These are phyloP conservation scores for Aurelia coerulea DNA, from an alignment of 30 jellyfish, hydroid and myxozoan species.

Conservation along the genomic window DNA sequence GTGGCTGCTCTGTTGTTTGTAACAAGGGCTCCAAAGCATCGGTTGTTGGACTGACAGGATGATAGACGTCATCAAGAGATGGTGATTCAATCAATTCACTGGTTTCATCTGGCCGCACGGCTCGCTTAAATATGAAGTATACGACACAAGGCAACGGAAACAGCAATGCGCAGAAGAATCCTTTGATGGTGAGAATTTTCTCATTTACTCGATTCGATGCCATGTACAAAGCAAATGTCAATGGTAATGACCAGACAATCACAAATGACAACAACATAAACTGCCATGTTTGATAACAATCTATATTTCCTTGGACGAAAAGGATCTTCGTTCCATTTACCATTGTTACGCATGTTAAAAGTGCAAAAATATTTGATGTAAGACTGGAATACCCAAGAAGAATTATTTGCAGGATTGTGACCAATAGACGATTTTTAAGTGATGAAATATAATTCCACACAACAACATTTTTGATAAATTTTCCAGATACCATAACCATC, in stretches of 20 bases:
- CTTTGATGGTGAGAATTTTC: not conserved
- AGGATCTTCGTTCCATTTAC: conserved; percentile 5
- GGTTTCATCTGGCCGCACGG: too few species aligned
- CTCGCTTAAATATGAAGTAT: not conserved
- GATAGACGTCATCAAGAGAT: too few species aligned
- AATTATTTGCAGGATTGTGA: not conserved
- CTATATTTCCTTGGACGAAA: not conserved
- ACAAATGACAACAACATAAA: not conserved
- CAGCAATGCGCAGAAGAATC: conserved; percentile 7
- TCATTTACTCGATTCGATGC: not conserved
- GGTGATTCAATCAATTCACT: too few species aligned
- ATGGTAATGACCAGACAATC: not conserved
- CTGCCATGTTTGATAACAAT: conserved; percentile 29
- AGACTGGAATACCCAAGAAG: conserved; percentile 17
- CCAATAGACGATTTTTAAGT: not conserved
- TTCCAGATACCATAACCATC: too few species aligned
- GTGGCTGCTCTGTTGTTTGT: too few species aligned
- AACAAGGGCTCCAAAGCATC: too few species aligned
- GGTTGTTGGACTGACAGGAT: too few species aligned
- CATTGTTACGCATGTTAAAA: conserved; percentile 22
- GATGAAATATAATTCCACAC: not conserved
- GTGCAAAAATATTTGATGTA: conserved; percentile 8
- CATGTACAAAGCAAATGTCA: not conserved
- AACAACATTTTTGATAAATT: too few species aligned
- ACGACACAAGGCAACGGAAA: conserved; percentile 17